Evolutionary conservation across 2,888 invertebrate genomes (phyloP).

Genomic region (Orthonychiurus folsomi): DNA sequence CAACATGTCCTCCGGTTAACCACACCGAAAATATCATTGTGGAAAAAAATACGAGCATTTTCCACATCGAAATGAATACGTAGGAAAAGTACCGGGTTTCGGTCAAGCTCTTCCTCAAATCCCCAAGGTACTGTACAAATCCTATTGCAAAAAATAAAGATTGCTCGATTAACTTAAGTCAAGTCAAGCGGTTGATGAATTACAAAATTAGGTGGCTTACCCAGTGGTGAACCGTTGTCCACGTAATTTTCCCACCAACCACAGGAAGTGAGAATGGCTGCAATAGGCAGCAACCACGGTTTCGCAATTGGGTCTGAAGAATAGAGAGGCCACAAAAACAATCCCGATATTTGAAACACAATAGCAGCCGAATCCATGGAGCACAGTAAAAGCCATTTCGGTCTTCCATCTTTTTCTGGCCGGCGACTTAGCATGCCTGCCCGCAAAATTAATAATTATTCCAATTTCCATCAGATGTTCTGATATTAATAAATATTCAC

Average conservation of each 20-base stretch:
- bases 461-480: not conserved
- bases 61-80: conserved; percentile 84
- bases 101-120: conserved; percentile 68
- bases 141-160: conserved; percentile 19
- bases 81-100: conserved; percentile 79
- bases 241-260: conserved; percentile 99
- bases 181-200: conserved; percentile 1
- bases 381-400: conserved; percentile 37
- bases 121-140: conserved; percentile 52
- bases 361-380: conserved; percentile 67
- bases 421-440: conserved; percentile 69
- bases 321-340: conserved; percentile 79
- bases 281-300: conserved; percentile 76
- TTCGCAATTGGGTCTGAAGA: conserved; percentile 53
- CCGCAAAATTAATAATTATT: not conserved
- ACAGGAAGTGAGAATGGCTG: conserved; percentile 75
- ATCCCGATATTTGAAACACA: conserved; percentile 79
- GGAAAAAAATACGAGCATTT: conserved; percentile 70
- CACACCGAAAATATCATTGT: conserved; percentile 63
- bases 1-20: conserved; percentile 65
- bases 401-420: conserved; percentile 58
- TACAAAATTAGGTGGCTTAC: conserved; percentile 45
- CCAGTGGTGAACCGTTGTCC: conserved; percentile 71
- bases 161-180: not conserved
- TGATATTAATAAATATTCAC: conserved; percentile 47